A percentile compares a stretch with the other conserved stretches of the same genome.
Conservation (phyloP, 2,797 vertebrate genomes). For the Hoplostethus mediterraneus region DNA sequence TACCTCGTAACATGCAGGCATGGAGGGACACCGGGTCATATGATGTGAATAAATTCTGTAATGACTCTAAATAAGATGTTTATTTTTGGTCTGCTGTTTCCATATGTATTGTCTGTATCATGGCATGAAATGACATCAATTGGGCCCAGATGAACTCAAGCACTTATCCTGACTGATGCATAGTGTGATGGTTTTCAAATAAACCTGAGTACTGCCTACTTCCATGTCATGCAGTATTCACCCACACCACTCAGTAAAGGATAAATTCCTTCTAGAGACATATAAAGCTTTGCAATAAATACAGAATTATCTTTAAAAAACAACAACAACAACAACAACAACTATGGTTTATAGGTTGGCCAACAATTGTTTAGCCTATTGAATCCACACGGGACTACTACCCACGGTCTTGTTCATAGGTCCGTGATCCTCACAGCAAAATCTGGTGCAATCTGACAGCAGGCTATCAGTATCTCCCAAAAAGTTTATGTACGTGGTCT, state of each 20-base stretch:
- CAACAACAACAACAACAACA: too few relatives aligned
- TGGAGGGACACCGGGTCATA: neutral
- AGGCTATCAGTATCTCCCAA: conserved; percentile 70
- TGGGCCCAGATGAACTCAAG: too few relatives aligned
- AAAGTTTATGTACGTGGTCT: conserved; percentile 72
- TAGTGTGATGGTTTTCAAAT: conserved; percentile 10
- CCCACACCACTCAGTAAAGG: neutral
- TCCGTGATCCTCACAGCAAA: conserved; percentile 53
- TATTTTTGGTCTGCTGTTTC: conserved; percentile 12
- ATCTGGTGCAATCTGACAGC: conserved; percentile 54
- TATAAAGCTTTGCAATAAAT: too few relatives aligned
- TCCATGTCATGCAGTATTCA: neutral
- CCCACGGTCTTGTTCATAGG: conserved; percentile 30
- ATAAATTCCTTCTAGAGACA: too few relatives aligned
- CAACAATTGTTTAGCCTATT: conserved; percentile 1
- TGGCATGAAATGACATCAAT: neutral
- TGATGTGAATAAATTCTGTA: neutral
- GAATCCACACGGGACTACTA: conserved; percentile 10
- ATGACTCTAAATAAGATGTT: neutral
- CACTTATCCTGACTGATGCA: too few relatives aligned
- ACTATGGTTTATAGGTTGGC: too few relatives aligned
- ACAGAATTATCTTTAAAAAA: too few relatives aligned
- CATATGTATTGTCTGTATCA: neutral
- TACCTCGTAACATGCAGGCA: neutral
- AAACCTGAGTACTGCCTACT: conserved; percentile 11